Evolutionary conservation across 2,797 vertebrate species (phyloP).

Genomic region (Tolypeutes matacus): DNA sequence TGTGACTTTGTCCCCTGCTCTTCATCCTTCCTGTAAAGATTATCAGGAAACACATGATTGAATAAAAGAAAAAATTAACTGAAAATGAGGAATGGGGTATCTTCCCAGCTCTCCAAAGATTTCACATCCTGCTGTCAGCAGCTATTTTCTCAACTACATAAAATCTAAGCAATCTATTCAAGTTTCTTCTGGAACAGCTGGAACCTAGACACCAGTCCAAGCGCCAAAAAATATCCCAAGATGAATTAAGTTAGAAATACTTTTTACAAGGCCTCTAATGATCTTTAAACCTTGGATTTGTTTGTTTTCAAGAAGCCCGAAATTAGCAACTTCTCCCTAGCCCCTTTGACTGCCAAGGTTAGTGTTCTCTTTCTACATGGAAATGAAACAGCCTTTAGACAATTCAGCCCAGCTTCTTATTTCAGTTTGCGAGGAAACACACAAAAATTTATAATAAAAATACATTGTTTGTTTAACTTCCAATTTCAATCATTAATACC

Average conservation of each 20-base stretch:
- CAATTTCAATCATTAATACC: slow-evolving; percentile 19
- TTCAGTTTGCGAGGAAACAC: neutral
- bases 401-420: neutral
- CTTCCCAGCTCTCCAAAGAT: neutral
- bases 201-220: neutral
- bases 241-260: slow-evolving; percentile 21
- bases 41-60: neutral
- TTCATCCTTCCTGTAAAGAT: neutral
- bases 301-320: slow-evolving; percentile 5
- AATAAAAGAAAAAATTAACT: slow-evolving; percentile 29
- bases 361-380: neutral
- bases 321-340: neutral
- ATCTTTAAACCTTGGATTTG: neutral
- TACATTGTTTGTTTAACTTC: slow-evolving; percentile 7
- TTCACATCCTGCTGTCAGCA: neutral
- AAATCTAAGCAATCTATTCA: neutral
- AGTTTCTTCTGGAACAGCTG: slow-evolving; percentile 40
- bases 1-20: neutral
- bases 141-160: neutral
- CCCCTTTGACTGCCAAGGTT: neutral
- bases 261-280: neutral
- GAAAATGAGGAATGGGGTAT: neutral
- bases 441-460: slow-evolving; percentile 38
- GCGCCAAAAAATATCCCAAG: neutral
- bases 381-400: neutral